phyloP scores from a whole-genome alignment of 2,888 invertebrate genomes.

The Rhopalosiphum nymphaeae region DNA sequence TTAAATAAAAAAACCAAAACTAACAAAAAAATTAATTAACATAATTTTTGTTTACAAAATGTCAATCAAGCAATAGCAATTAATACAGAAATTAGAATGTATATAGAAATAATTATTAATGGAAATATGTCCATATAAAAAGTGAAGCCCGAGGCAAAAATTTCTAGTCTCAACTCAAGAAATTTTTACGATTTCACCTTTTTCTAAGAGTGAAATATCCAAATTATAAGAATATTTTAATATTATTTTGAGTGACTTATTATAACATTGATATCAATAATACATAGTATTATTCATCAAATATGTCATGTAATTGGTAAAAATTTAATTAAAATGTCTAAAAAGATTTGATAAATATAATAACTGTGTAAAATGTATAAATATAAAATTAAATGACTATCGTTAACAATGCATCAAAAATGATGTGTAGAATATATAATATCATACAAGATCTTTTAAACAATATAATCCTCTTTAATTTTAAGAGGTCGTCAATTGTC shows the following conservation, averaged over 20 bases:
- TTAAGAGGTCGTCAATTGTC: neutral
- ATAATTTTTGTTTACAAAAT: no score
- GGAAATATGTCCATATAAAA: no score
- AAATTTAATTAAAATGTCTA: neutral
- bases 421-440: neutral
- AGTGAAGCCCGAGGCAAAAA: no score
- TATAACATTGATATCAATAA: conserved; percentile 30
- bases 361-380: no score
- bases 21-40: no score
- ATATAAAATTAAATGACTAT: neutral
- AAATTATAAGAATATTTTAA: conserved; percentile 1
- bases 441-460: neutral
- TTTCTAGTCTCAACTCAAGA: no score
- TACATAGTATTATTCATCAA: conserved; percentile 9
- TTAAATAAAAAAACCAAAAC: no score
- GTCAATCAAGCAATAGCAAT: no score
- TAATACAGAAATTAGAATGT: no score
- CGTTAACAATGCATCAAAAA: neutral
- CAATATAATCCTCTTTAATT: neutral
- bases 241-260: conserved; percentile 36
- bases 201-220: neutral
- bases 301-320: neutral
- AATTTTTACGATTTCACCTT: neutral
- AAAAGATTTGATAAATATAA: no score
- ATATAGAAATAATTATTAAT: no score